Percentiles rank a stretch among this genome's conserved stretches.
Evolutionary conservation across 2,888 invertebrate genomes (phyloP).

Genomic region (Smittia aterrima): DNA sequence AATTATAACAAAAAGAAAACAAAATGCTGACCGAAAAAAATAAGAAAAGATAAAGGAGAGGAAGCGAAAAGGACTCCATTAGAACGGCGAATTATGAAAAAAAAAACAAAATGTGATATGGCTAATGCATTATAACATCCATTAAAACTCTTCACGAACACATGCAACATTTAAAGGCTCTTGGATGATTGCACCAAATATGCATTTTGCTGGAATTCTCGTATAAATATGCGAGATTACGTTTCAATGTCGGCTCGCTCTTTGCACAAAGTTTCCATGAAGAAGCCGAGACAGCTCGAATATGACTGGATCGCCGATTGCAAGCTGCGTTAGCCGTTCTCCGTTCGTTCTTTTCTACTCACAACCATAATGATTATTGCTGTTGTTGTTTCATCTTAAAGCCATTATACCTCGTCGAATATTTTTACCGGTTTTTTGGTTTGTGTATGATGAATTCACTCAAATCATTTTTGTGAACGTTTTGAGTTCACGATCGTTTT

Average conservation of each 20-base stretch:
- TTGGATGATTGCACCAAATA: not conserved
- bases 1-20: not conserved
- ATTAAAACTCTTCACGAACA: conserved; percentile 2
- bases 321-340: not conserved
- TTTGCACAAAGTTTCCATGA: not conserved
- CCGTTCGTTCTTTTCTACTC: not conserved
- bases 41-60: not conserved
- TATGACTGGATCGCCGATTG: not conserved
- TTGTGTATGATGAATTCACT: conserved; percentile 30
- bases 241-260: not conserved
- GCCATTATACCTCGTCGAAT: conserved; percentile 19
- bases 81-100: not conserved
- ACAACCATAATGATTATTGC: conserved; percentile 15
- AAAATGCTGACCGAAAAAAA: not conserved
- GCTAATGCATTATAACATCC: conserved; percentile 33
- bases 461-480: conserved; percentile 31
- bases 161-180: too few relatives aligned
- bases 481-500: conserved; percentile 29
- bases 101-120: conserved; percentile 16
- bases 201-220: not conserved
- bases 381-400: conserved; percentile 38
- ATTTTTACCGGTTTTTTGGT: conserved; percentile 35
- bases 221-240: not conserved
- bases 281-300: not conserved
- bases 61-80: not conserved